phyloP scores from a whole-genome alignment of 2,797 vertebrate genomes.

The Valencia hispanica region DNA sequence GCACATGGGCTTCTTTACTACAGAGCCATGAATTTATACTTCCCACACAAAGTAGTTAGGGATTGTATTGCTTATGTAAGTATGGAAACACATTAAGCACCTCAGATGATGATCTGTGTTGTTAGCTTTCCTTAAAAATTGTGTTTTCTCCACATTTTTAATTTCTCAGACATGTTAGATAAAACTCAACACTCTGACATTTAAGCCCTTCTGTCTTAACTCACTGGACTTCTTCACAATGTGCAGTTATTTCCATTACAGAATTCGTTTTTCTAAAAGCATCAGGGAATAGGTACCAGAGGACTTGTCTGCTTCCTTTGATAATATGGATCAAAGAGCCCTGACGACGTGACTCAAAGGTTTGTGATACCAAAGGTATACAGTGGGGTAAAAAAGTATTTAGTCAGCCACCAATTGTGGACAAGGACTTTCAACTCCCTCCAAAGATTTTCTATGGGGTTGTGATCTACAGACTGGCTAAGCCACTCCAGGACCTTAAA shows the following conservation, averaged over 20 bases:
- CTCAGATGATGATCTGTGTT: neutral
- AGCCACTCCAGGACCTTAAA: too few relatives aligned
- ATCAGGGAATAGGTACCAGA: neutral
- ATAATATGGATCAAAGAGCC: neutral
- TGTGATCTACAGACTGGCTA: too few relatives aligned
- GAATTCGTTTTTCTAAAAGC: neutral
- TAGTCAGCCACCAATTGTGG: too few relatives aligned
- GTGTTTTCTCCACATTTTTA: neutral
- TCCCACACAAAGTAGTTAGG: too few relatives aligned
- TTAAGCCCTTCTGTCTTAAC: neutral
- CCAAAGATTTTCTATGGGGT: too few relatives aligned
- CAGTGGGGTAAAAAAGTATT: too few relatives aligned
- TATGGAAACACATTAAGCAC: too few relatives aligned
- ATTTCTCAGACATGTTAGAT: neutral
- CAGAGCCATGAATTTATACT: neutral
- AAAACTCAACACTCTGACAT: neutral
- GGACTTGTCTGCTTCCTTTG: neutral
- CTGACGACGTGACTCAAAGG: neutral
- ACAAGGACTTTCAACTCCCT: too few relatives aligned
- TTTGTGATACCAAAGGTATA: neutral
- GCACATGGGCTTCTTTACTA: neutral
- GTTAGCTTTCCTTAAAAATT: neutral
- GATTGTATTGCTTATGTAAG: too few relatives aligned
- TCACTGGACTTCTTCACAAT: neutral
- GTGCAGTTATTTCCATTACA: neutral